Evolutionary conservation across 2,888 invertebrate genomes (phyloP).

Genomic region (Tetramorium bicarinatum): DNA sequence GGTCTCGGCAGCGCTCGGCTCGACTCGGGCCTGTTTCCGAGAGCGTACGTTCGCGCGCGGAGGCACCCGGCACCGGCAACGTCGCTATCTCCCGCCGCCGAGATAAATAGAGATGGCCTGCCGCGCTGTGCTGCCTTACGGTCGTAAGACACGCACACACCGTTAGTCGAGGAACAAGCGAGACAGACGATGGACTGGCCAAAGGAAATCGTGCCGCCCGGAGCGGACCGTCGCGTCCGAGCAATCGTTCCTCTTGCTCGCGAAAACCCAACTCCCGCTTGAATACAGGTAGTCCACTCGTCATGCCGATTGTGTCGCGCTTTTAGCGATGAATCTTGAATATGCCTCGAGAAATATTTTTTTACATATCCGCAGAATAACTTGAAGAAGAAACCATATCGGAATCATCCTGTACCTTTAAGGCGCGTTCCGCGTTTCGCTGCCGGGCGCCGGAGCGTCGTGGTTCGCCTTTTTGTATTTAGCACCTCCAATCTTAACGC

Average conservation of each 20-base stretch:
- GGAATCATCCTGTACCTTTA: not conserved
- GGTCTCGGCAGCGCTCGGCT: conserved; percentile 39
- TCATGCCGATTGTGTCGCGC: not conserved
- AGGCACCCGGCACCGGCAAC: conserved; percentile 66
- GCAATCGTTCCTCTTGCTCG: conserved; percentile 57
- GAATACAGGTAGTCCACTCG: conserved; percentile 24
- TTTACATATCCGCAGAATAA: not conserved
- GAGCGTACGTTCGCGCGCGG: conserved; percentile 60
- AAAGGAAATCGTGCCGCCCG: conserved; percentile 73
- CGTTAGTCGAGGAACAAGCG: conserved; percentile 76
- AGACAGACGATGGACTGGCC: conserved; percentile 72
- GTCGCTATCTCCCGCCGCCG: conserved; percentile 49
- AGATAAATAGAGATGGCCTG: conserved; percentile 77
- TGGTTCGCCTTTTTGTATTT: not conserved
- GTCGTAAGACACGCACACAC: conserved; percentile 70
- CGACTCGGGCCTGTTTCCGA: conserved; percentile 64
- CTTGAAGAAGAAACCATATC: not conserved
- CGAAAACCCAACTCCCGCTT: conserved; percentile 4
- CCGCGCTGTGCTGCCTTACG: conserved; percentile 59
- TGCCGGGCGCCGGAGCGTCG: not conserved
- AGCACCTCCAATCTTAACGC: not conserved
- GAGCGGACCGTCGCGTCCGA: conserved; percentile 47
- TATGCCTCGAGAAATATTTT: not conserved
- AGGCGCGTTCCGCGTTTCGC: not conserved
- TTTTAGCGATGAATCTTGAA: not conserved